Evolutionary conservation across 2,888 invertebrate species (phyloP).

Genomic region (Xestia sexstrigata): DNA sequence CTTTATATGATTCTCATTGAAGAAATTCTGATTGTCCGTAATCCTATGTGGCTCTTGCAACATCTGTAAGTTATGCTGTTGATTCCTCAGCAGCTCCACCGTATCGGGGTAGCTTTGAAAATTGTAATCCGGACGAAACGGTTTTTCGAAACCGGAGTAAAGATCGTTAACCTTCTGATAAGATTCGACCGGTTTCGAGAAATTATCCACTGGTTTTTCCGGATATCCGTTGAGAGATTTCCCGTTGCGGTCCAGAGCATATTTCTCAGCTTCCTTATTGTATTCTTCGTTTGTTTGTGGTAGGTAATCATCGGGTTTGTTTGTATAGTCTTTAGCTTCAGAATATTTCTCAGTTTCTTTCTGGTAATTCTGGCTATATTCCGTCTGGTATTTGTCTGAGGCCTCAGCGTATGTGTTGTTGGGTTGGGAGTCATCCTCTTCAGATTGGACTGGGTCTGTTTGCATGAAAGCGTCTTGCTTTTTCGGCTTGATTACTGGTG

Average conservation of each 20-base stretch:
- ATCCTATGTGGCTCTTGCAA: conserved; percentile 83
- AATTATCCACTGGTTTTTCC: conserved; percentile 70
- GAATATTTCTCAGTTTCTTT: conserved; percentile 66
- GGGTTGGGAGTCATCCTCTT: conserved; percentile 81
- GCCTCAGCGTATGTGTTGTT: conserved; percentile 80
- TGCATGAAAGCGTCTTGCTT: conserved; percentile 89
- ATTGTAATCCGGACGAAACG: conserved; percentile 66
- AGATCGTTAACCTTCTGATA: conserved; percentile 72
- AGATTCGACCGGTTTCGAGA: conserved; percentile 53
- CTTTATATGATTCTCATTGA: conserved; percentile 85
- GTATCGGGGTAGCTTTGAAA: conserved; percentile 77
- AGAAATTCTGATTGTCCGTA: conserved; percentile 83
- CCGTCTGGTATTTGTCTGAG: conserved; percentile 64
- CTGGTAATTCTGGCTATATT: conserved; percentile 38
- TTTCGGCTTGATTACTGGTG: conserved; percentile 73
- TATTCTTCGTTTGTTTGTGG: conserved; percentile 87
- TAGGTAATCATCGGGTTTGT: conserved; percentile 80
- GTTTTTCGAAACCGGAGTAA: conserved; percentile 66
- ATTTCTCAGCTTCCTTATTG: conserved; percentile 86
- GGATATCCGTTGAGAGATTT: conserved; percentile 78
- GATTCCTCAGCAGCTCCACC: conserved; percentile 81
- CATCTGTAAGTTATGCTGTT: conserved; percentile 84
- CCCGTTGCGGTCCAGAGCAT: conserved; percentile 78
- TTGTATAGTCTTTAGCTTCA: conserved; percentile 83
- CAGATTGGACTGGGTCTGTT: conserved; percentile 83